Conservation (phyloP, 2,797 vertebrate genomes). For the Pseudochaenichthys georgianus region DNA sequence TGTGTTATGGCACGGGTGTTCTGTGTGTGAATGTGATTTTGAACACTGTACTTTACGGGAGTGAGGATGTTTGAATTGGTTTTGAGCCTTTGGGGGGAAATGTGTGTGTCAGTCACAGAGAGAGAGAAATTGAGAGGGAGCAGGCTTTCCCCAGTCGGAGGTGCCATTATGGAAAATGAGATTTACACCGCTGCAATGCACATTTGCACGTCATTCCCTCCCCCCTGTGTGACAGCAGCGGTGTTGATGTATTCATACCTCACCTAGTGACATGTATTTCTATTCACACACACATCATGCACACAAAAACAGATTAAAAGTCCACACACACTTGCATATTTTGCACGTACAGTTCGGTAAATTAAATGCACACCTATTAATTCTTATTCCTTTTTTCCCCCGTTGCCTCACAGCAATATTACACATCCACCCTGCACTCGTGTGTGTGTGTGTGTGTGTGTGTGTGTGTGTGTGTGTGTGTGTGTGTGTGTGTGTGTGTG, state of each 20-base stretch:
- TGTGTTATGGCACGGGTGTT: conserved; percentile 11
- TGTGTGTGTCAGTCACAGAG: conserved; percentile 1
- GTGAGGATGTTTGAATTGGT: conserved; percentile 31
- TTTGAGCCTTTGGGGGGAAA: conserved; percentile 14
- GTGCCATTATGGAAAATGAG: conserved; percentile 66
- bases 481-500: no score
- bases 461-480: no score
- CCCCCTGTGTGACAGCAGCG: conserved; percentile 18
- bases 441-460: conserved; percentile 11
- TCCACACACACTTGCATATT: not conserved
- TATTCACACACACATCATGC: conserved; percentile 15
- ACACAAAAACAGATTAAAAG: not conserved
- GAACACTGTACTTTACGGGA: conserved; percentile 12
- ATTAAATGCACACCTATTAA: conserved; percentile 3
- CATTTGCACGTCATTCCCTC: not conserved
- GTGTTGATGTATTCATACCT: conserved; percentile 55
- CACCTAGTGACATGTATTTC: conserved; percentile 44
- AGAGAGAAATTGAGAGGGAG: conserved; percentile 15
- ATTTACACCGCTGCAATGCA: conserved; percentile 58
- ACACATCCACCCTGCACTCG: not conserved
- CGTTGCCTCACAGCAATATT: not conserved
- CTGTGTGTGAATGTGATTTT: conserved; percentile 20
- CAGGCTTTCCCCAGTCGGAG: conserved; percentile 42
- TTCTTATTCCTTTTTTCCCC: not conserved
- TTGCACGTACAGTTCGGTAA: no score